Evolutionary conservation across 2,113 vertebrate genomes (phyloP).

Genomic region (Eptesicus fuscus): DNA sequence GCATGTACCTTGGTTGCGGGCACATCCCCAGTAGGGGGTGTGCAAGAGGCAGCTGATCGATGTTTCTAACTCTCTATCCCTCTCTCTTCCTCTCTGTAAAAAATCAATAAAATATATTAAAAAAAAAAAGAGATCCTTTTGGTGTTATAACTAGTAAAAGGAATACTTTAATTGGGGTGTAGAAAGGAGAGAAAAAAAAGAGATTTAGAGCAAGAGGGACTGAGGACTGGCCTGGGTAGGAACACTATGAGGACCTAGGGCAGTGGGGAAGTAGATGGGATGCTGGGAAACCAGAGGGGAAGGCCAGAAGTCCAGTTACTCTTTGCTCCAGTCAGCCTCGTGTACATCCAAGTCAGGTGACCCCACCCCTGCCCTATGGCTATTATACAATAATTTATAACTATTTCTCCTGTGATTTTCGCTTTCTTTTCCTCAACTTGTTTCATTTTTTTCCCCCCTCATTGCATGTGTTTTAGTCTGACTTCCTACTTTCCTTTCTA

Average conservation of each 20-base stretch:
- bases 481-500: not conserved
- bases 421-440: fast-evolving
- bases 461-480: not conserved
- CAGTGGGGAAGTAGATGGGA: not conserved
- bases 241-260: not conserved
- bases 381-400: not conserved
- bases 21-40: too few relatives aligned
- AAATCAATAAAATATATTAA: too few relatives aligned
- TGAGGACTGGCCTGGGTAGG: not conserved
- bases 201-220: not conserved
- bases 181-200: conserved; percentile 20
- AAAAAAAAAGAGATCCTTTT: conserved; percentile 20
- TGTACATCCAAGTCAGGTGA: not conserved
- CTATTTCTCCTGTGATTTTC: not conserved
- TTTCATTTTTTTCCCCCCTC: not conserved
- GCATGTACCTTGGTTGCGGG: too few relatives aligned
- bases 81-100: too few relatives aligned
- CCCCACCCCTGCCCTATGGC: not conserved
- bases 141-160: not conserved
- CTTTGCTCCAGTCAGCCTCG: not conserved
- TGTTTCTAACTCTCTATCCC: too few relatives aligned
- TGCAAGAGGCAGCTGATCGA: too few relatives aligned
- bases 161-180: not conserved
- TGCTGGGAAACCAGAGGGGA: not conserved
- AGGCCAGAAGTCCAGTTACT: not conserved